These are phyloP conservation scores for Verasper variegatus DNA, from an alignment of 2,113 vertebrate species.

Conservation along the genomic window DNA sequence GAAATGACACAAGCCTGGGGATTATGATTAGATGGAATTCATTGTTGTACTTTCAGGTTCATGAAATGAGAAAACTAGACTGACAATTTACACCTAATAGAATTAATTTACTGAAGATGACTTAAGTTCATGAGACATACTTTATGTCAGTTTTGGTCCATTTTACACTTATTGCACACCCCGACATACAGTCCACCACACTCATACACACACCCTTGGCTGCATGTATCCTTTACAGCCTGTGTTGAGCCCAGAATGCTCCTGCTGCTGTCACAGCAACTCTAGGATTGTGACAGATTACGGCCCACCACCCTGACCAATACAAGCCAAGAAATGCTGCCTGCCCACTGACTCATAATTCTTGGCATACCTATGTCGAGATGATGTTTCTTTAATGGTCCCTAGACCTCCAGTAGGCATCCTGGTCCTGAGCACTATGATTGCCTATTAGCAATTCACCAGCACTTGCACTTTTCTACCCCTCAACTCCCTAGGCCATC, in stretches of 20 bases:
- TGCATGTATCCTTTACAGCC: slow-evolving; percentile 69
- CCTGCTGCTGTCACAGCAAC: slow-evolving; percentile 81
- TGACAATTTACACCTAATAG: slow-evolving; percentile 4
- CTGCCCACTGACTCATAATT: slow-evolving; percentile 85
- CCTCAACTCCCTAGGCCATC: slow-evolving; percentile 50
- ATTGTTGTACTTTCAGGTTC: slow-evolving; percentile 12
- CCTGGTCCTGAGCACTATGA: slow-evolving; percentile 79
- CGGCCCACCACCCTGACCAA: slow-evolving; percentile 77
- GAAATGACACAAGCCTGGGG: neutral
- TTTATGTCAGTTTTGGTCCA: neutral
- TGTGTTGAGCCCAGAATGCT: slow-evolving; percentile 76
- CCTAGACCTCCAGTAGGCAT: slow-evolving; percentile 78
- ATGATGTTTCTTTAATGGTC: slow-evolving; percentile 86
- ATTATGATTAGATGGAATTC: slow-evolving; percentile 30
- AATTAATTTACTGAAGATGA: neutral
- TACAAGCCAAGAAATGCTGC: slow-evolving; percentile 75
- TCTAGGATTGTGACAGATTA: slow-evolving; percentile 85
- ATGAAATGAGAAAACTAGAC: neutral
- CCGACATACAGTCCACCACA: slow-evolving; percentile 12
- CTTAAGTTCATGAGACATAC: neutral
- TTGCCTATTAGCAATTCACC: slow-evolving; percentile 85
- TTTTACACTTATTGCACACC: neutral
- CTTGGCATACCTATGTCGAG: slow-evolving; percentile 81
- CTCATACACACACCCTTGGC: slow-evolving; percentile 37
- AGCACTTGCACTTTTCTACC: slow-evolving; percentile 79